phyloP scores from a whole-genome alignment of 2,797 vertebrate genomes.

The Euphonia xanthogaster region DNA sequence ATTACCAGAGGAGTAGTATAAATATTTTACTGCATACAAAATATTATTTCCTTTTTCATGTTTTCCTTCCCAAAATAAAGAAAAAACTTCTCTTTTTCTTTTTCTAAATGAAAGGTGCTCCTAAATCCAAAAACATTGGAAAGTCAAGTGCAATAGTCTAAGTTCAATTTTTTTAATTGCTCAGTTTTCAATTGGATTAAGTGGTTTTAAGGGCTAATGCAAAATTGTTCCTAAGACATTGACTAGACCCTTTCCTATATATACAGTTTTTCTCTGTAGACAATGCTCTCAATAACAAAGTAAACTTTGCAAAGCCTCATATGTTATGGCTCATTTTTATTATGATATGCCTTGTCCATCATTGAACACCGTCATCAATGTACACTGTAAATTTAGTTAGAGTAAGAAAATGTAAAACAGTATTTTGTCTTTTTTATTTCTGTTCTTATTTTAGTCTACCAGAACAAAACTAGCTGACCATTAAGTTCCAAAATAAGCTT shows the following conservation, averaged over 20 bases:
- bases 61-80: background rate
- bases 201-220: background rate
- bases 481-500: background rate
- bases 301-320: background rate
- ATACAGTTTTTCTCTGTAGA: background rate
- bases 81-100: background rate
- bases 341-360: background rate
- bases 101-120: background rate
- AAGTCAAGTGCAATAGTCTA: background rate
- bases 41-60: background rate
- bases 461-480: background rate
- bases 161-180: background rate
- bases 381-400: background rate
- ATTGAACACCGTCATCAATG: background rate
- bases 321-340: background rate
- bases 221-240: background rate
- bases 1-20: background rate
- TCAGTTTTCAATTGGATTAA: background rate
- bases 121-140: background rate
- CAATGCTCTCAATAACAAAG: background rate
- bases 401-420: background rate
- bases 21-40: background rate
- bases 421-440: background rate
- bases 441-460: background rate
- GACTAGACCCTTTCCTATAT: background rate